Percentiles rank a stretch among this genome's conserved stretches.
These are phyloP conservation scores for Crotalus viridis DNA, from an alignment of 2,113 vertebrate genomes.

Conservation along the genomic window DNA sequence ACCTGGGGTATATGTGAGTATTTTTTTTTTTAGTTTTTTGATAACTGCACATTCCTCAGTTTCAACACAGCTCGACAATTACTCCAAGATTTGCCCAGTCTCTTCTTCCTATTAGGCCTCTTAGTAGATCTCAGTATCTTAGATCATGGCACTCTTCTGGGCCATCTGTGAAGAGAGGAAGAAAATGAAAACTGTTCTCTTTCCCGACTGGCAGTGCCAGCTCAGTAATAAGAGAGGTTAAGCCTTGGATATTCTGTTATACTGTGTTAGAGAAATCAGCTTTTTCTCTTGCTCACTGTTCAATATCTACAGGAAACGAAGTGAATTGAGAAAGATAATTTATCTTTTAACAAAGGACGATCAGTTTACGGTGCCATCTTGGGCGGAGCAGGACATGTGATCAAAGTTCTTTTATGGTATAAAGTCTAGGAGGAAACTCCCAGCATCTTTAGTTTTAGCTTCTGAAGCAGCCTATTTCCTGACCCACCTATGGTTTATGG, in stretches of 20 bases:
- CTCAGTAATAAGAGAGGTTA: background rate
- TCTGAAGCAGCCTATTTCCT: background rate
- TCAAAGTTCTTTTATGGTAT: background rate
- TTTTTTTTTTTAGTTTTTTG: background rate
- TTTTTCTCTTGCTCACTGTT: background rate
- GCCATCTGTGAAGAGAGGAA: background rate
- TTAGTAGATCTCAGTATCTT: background rate
- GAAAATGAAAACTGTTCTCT: background rate
- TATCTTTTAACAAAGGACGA: background rate
- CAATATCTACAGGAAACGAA: background rate
- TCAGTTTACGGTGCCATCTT: background rate
- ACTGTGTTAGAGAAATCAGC: background rate
- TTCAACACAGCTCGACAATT: background rate
- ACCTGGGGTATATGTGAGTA: background rate
- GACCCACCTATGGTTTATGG: background rate
- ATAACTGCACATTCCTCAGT: background rate
- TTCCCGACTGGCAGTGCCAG: background rate
- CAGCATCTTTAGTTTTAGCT: background rate
- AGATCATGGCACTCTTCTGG: background rate
- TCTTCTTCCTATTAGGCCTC: background rate
- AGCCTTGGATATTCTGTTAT: background rate
- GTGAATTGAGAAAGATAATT: background rate
- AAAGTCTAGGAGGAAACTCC: constrained; percentile 18
- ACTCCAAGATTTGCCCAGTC: background rate
- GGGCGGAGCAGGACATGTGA: background rate